A percentile compares a stretch with the other conserved stretches of the same genome.
Evolutionary conservation across 2,888 invertebrate species (phyloP).

Genomic region (Anticlea derivata): DNA sequence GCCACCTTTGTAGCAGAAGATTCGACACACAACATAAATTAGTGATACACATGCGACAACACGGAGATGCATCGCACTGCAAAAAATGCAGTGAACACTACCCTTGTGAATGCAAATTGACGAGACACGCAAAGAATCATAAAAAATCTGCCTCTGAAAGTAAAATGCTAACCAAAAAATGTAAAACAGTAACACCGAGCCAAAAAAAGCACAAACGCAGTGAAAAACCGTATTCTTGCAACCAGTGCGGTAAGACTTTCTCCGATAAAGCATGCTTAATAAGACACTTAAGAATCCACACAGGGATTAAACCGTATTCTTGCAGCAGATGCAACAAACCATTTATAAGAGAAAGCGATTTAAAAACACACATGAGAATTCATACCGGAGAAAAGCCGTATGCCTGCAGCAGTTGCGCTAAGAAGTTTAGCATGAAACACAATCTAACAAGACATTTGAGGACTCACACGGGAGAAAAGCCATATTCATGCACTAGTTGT

Average conservation of each 20-base stretch:
- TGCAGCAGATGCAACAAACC: slow-evolving; percentile 3
- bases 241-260: slow-evolving; percentile 1
- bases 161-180: neutral
- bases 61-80: slow-evolving; percentile 1
- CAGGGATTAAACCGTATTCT: neutral
- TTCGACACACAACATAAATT: slow-evolving; percentile 10
- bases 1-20: slow-evolving; percentile 7
- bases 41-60: slow-evolving; percentile 4
- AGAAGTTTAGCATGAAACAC: slow-evolving; percentile 11
- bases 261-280: slow-evolving; percentile 10
- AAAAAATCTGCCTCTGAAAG: neutral
- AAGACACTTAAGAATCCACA: slow-evolving; percentile 8
- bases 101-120: slow-evolving; percentile 7
- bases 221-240: neutral
- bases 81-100: neutral
- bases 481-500: slow-evolving; percentile 11
- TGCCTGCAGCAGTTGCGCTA: slow-evolving; percentile 5
- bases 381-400: slow-evolving; percentile 13
- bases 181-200: too few relatives aligned
- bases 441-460: slow-evolving; percentile 6
- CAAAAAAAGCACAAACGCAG: neutral
- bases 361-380: slow-evolving; percentile 10
- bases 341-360: slow-evolving; percentile 6
- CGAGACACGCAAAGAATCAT: neutral
- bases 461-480: slow-evolving; percentile 11